Evolutionary conservation across 2,888 invertebrate genomes (phyloP).

Genomic region (Willowsia nigromaculata): DNA sequence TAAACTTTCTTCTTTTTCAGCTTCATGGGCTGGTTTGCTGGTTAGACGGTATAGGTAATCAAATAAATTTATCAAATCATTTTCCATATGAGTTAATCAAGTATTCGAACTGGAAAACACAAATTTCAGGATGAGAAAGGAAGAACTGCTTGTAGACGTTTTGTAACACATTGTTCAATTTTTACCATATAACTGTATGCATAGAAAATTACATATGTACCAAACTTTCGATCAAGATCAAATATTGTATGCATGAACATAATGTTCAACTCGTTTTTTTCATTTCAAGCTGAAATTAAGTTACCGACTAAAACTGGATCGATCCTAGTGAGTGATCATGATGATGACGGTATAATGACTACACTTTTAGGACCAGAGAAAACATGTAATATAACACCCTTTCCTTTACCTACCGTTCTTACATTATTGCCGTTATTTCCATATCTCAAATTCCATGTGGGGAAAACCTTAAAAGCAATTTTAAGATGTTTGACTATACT

Average conservation of each 20-base stretch:
- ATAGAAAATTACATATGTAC: no score
- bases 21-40: neutral
- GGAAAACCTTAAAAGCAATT: no score
- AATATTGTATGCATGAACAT: neutral
- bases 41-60: neutral
- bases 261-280: neutral
- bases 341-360: neutral
- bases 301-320: neutral
- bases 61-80: slow-evolving; percentile 2
- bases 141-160: neutral
- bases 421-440: no score
- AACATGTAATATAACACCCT: no score
- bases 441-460: no score
- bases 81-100: neutral
- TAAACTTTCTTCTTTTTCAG: neutral
- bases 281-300: neutral
- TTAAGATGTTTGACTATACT: no score
- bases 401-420: no score
- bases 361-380: no score
- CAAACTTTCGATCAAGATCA: no score
- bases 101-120: neutral
- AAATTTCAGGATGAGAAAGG: neutral
- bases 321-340: neutral
- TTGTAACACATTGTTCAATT: no score
- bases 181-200: no score